Conservation (phyloP, 2,888 invertebrate genomes). For the Leuctra nigra region DNA sequence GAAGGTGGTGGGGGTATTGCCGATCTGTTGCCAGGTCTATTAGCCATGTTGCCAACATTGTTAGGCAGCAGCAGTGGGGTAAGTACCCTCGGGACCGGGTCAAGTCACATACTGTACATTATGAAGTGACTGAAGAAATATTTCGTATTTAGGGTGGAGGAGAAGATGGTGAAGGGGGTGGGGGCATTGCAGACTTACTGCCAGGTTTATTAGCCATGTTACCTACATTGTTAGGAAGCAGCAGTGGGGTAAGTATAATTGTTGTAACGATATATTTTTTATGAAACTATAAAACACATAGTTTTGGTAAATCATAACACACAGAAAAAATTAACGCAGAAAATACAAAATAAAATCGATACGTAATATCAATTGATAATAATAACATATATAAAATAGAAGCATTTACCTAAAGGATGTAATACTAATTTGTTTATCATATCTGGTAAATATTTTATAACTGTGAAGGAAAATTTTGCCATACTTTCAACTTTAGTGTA, state of each 20-base stretch:
- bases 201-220: constrained; percentile 2
- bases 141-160: constrained; percentile 1
- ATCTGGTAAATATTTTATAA: no score
- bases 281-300: no score
- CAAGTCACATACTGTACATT: background rate
- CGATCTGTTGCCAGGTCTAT: background rate
- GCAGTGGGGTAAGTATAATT: constrained; percentile 25
- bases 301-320: no score
- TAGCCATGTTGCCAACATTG: constrained; percentile 8
- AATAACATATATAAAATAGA: no score
- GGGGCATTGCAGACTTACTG: background rate
- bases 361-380: no score
- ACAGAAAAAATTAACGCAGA: no score
- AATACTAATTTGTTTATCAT: no score
- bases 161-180: constrained; percentile 2
- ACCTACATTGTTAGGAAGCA: constrained; percentile 13
- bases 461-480: no score
- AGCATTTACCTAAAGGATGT: no score
- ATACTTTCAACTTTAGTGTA: no score
- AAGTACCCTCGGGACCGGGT: constrained; percentile 30
- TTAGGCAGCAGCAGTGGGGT: constrained; percentile 28
- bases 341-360: no score
- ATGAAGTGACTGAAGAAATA: background rate
- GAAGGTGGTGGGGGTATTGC: constrained; percentile 26
- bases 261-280: no score